phyloP scores from a whole-genome alignment of 2,888 invertebrate species.

The Osmoderma eremita region DNA sequence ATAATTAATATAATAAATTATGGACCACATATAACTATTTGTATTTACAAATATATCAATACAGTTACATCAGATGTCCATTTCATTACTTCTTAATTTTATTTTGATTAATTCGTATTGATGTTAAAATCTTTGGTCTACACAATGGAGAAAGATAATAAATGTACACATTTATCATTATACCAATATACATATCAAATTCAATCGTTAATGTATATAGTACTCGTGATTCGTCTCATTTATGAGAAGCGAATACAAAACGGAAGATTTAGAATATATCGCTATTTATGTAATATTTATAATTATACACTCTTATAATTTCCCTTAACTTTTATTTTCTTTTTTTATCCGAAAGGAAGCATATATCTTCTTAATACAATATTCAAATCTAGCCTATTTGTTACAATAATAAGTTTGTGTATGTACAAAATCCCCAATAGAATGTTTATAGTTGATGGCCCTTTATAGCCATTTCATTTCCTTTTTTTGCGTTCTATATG shows the following conservation, averaged over 20 bases:
- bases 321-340: conserved; percentile 47
- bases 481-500: conserved; percentile 8
- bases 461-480: conserved; percentile 16
- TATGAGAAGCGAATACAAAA: conserved; percentile 55
- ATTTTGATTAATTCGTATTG: conserved; percentile 53
- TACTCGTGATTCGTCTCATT: conserved; percentile 7
- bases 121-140: conserved; percentile 28
- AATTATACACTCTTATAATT: conserved; percentile 33
- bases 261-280: conserved; percentile 63
- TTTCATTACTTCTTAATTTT: conserved; percentile 26
- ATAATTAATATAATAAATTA: conserved; percentile 49
- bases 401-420: conserved; percentile 31
- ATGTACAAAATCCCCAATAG: conserved; percentile 55
- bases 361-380: not conserved
- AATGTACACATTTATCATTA: conserved; percentile 15
- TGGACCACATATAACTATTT: conserved; percentile 56
- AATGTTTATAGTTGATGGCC: conserved; percentile 5
- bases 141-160: conserved; percentile 3
- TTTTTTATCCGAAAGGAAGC: conserved; percentile 30
- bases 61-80: conserved; percentile 30
- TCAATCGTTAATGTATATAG: not conserved
- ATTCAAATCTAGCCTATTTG: conserved; percentile 1
- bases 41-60: too few relatives aligned
- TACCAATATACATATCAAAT: conserved; percentile 20
- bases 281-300: conserved; percentile 51